Conservation (phyloP, 2,797 vertebrate genomes). For the Tachyglossus aculeatus region DNA sequence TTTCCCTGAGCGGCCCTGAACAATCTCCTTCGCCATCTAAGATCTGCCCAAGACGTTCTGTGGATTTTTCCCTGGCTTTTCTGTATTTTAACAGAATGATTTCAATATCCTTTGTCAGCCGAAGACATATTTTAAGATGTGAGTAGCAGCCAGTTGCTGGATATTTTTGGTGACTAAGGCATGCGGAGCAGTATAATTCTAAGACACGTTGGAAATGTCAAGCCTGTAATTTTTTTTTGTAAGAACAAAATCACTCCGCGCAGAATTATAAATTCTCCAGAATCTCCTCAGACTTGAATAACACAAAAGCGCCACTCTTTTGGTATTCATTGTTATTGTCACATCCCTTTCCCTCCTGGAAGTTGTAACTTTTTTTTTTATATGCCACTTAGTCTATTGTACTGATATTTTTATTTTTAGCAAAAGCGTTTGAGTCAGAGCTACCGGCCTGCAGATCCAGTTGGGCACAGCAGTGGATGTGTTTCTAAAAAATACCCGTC, state of each 20-base stretch:
- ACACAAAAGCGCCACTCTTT: slow-evolving; percentile 37
- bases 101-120: slow-evolving; percentile 61
- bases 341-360: neutral
- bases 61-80: slow-evolving; percentile 56
- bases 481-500: slow-evolving; percentile 9
- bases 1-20: slow-evolving; percentile 45
- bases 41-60: slow-evolving; percentile 50
- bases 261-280: slow-evolving; percentile 13
- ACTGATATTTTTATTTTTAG: neutral
- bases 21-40: slow-evolving; percentile 29
- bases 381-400: neutral
- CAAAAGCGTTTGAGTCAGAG: slow-evolving; percentile 19
- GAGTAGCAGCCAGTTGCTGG: slow-evolving; percentile 63
- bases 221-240: slow-evolving; percentile 56
- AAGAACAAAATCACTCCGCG: slow-evolving; percentile 13
- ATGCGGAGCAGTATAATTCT: slow-evolving; percentile 52
- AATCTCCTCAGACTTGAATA: slow-evolving; percentile 25
- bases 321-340: neutral
- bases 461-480: slow-evolving; percentile 18
- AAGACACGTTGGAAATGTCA: slow-evolving; percentile 61
- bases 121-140: slow-evolving; percentile 61
- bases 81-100: slow-evolving; percentile 67
- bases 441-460: slow-evolving; percentile 1
- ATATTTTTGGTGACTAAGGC: slow-evolving; percentile 65
- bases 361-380: neutral